Percentiles rank a stretch among this genome's conserved stretches.
phyloP scores from a whole-genome alignment of 64 coral and sea anemone species.

The Catalaphyllia jardinei region DNA sequence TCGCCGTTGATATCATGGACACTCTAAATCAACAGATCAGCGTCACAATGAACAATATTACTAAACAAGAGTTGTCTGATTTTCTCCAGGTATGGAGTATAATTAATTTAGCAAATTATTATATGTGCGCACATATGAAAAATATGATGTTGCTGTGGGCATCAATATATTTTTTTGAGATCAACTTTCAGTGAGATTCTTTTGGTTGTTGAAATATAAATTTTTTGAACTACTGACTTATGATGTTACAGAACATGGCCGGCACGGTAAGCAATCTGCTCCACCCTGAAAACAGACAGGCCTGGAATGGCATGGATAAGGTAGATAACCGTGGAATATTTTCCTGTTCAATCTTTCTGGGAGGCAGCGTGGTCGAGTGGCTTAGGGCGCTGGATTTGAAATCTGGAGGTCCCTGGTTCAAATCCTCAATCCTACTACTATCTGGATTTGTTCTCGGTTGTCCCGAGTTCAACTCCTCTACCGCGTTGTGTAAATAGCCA shows the following conservation, averaged over 20 bases:
- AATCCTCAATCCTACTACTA: no score
- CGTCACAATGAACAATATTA: conserved; percentile 37
- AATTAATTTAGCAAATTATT: no score
- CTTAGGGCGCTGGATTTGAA: no score
- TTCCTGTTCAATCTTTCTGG: neutral
- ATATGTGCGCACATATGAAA: no score
- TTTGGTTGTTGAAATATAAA: neutral
- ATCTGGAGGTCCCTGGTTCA: no score
- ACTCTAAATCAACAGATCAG: conserved; percentile 34
- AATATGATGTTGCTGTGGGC: neutral
- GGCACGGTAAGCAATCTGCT: conserved; percentile 45
- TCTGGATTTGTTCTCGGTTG: no score
- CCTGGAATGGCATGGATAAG: conserved; percentile 82
- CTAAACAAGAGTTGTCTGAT: conserved; percentile 34
- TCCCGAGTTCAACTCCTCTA: no score
- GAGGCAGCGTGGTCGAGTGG: no score
- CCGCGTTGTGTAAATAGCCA: no score
- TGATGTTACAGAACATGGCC: conserved; percentile 19
- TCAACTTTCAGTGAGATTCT: neutral
- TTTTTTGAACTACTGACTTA: neutral
- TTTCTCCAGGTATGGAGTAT: conserved; percentile 48
- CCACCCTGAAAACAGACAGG: conserved; percentile 58
- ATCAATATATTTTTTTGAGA: neutral
- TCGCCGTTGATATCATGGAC: conserved; percentile 62
- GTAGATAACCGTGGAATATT: neutral